Evolutionary conservation across 2,113 vertebrate species (phyloP).

Genomic region (Isurus oxyrinchus): DNA sequence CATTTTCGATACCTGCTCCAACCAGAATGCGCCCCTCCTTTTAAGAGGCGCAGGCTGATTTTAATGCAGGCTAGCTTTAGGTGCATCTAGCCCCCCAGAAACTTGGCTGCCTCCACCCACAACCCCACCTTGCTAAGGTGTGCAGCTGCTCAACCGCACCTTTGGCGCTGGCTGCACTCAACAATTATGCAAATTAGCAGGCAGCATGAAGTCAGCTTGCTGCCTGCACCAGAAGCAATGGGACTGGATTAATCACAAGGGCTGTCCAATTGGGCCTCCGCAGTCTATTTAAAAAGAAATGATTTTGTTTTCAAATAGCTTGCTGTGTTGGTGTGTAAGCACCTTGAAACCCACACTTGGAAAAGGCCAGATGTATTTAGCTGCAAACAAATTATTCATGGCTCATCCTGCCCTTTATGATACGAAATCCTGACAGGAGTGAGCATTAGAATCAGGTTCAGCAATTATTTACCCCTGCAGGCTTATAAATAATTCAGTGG

Average conservation of each 20-base stretch:
- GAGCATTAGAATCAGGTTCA: neutral
- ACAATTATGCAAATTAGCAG: neutral
- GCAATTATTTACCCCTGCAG: slow-evolving; percentile 21
- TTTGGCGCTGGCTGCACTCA: neutral
- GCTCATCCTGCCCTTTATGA: neutral
- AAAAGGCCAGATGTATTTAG: neutral
- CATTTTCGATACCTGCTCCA: neutral
- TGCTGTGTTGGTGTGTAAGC: neutral
- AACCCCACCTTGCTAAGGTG: neutral
- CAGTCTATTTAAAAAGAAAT: neutral
- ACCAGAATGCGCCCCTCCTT: neutral
- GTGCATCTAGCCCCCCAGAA: neutral
- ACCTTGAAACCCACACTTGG: neutral
- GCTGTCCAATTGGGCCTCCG: neutral
- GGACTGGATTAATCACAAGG: neutral
- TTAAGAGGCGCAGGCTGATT: no score
- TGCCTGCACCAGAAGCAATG: neutral
- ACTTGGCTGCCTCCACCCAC: neutral
- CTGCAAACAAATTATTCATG: slow-evolving; percentile 5
- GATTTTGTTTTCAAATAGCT: neutral
- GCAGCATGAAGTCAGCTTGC: neutral
- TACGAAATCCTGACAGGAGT: neutral
- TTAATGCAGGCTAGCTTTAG: neutral
- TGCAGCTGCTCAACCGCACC: neutral
- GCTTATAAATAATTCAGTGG: slow-evolving; percentile 12